Conservation (phyloP, 2,888 invertebrate genomes). For the Amphimallon solstitiale region DNA sequence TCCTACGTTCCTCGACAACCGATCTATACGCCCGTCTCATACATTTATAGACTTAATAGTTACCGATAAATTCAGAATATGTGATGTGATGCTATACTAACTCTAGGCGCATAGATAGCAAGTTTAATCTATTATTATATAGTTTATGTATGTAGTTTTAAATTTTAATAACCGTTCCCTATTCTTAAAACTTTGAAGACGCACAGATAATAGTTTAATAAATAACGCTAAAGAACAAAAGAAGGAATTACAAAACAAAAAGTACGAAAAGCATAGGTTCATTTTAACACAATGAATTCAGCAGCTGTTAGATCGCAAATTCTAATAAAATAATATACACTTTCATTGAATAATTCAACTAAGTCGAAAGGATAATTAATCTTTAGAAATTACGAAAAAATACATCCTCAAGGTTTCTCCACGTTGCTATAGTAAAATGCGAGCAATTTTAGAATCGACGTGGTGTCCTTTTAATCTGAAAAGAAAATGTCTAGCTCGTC, state of each 20-base stretch:
- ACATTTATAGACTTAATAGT: too few species aligned
- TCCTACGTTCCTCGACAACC: too few species aligned
- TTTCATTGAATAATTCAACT: conserved; percentile 4
- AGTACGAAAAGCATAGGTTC: not conserved
- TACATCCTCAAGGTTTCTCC: conserved; percentile 1
- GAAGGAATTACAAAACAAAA: too few species aligned
- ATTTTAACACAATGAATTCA: not conserved
- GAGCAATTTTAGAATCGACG: conserved; percentile 20
- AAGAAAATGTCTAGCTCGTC: not conserved
- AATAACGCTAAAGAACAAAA: not conserved
- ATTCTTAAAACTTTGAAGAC: too few species aligned
- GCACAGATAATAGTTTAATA: too few species aligned
- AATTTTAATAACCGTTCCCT: too few species aligned
- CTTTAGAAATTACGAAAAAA: conserved; percentile 16
- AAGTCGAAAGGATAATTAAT: conserved; percentile 19
- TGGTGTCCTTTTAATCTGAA: conserved; percentile 16
- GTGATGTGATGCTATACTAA: too few species aligned
- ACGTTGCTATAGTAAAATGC: not conserved
- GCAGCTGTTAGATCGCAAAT: not conserved
- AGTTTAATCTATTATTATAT: too few species aligned
- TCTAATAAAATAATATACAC: conserved; percentile 6
- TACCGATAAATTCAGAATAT: too few species aligned
- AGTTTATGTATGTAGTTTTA: too few species aligned
- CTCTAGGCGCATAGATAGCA: too few species aligned
- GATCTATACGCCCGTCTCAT: too few species aligned